These are phyloP conservation scores for Stramonita haemastoma DNA, from an alignment of 2,888 invertebrate genomes.

Conservation along the genomic window DNA sequence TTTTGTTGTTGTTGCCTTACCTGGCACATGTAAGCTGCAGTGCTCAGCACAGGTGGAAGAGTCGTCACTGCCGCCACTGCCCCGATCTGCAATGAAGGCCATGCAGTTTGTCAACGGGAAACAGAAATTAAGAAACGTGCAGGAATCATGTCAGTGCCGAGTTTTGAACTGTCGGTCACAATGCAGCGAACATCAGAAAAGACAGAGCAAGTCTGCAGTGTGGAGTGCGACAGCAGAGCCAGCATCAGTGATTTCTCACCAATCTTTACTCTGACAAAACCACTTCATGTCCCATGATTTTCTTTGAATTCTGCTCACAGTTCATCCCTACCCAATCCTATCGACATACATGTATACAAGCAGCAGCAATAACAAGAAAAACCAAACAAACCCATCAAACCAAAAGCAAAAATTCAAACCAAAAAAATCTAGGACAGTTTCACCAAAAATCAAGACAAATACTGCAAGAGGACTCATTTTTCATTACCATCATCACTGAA, in stretches of 20 bases:
- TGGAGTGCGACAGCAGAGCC: constrained; percentile 35
- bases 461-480: neutral
- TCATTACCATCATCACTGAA: neutral
- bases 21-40: neutral
- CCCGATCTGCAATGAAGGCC: neutral
- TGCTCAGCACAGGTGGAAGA: neutral
- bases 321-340: too few relatives aligned
- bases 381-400: neutral
- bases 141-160: too few relatives aligned
- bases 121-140: too few relatives aligned
- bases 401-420: neutral
- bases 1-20: neutral
- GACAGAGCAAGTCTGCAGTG: neutral
- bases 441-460: neutral
- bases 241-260: neutral
- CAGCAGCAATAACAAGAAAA: neutral
- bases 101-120: too few relatives aligned
- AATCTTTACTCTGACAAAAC: too few relatives aligned
- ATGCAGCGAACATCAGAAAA: too few relatives aligned
- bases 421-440: neutral
- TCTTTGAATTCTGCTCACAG: too few relatives aligned
- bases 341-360: neutral
- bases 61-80: neutral
- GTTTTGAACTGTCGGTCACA: too few relatives aligned
- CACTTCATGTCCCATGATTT: too few relatives aligned